Conservation (phyloP, 2,888 invertebrate genomes). For the Drosophila mulleri region DNA sequence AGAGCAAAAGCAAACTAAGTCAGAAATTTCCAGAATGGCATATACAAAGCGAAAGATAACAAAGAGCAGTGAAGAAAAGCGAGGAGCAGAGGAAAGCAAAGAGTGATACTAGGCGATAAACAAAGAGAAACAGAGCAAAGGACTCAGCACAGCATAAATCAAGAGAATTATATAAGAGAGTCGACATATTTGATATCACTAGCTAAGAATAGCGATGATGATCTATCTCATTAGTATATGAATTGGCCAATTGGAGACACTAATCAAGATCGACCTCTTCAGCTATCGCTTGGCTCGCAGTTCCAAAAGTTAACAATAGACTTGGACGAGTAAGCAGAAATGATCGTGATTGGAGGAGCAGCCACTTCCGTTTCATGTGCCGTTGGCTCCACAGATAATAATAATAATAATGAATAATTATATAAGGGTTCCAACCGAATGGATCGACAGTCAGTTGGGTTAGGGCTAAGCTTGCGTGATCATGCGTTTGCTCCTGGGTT, state of each 20-base stretch:
- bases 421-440: constrained; percentile 13
- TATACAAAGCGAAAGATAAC: no score
- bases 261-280: background rate
- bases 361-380: constrained; percentile 1
- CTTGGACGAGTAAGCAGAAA: constrained; percentile 23
- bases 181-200: background rate
- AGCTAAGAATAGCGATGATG: no score
- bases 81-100: no score
- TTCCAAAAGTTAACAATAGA: constrained; percentile 3
- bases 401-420: constrained; percentile 1
- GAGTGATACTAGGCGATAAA: no score
- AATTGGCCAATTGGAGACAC: background rate
- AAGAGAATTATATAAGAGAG: background rate
- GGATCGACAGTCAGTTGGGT: constrained; percentile 17
- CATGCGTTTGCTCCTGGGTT: background rate
- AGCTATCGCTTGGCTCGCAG: background rate
- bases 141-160: no score
- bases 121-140: no score
- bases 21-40: no score
- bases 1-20: no score
- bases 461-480: constrained; percentile 3
- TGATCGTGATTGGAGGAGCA: constrained; percentile 34
- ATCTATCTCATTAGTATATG: background rate
- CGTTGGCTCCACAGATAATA: background rate
- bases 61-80: no score